phyloP scores from a whole-genome alignment of 2,888 invertebrate species.

The Hydropsyche betteni region DNA sequence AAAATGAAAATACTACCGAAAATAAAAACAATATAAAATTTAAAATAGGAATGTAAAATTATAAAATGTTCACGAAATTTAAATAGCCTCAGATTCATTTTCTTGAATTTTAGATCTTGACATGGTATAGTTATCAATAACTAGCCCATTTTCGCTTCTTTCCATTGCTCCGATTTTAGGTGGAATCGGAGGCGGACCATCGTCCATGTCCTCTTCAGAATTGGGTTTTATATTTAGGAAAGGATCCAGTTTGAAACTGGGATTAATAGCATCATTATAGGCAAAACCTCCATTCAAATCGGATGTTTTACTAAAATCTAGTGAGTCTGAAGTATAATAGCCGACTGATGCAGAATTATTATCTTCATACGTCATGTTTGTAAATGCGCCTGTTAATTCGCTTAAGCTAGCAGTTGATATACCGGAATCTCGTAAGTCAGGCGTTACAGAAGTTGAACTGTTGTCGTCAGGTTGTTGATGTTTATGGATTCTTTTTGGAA shows the following conservation, averaged over 20 bases:
- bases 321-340: conserved; percentile 55
- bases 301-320: conserved; percentile 47
- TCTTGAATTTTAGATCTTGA: conserved; percentile 47
- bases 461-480: conserved; percentile 43
- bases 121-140: conserved; percentile 34
- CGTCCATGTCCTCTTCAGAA: conserved; percentile 44
- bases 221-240: conserved; percentile 50
- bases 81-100: conserved; percentile 39
- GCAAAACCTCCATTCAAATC: conserved; percentile 47
- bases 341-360: conserved; percentile 57
- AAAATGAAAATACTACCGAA: too few relatives aligned
- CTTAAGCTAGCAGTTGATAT: conserved; percentile 60
- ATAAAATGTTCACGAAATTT: conserved; percentile 9
- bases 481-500: conserved; percentile 49
- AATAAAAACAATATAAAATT: too few relatives aligned
- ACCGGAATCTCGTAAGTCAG: conserved; percentile 68
- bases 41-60: too few relatives aligned
- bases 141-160: conserved; percentile 45
- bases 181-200: conserved; percentile 51
- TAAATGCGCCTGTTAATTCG: conserved; percentile 55
- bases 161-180: conserved; percentile 49
- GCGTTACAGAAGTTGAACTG: conserved; percentile 50
- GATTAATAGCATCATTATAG: conserved; percentile 37
- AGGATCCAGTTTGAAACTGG: conserved; percentile 49
- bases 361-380: conserved; percentile 58